Evolutionary conservation across 2,888 invertebrate species (phyloP), one percentile per base, ranked within the genome.

Genomic region (Plebejus melissa): DNA sequence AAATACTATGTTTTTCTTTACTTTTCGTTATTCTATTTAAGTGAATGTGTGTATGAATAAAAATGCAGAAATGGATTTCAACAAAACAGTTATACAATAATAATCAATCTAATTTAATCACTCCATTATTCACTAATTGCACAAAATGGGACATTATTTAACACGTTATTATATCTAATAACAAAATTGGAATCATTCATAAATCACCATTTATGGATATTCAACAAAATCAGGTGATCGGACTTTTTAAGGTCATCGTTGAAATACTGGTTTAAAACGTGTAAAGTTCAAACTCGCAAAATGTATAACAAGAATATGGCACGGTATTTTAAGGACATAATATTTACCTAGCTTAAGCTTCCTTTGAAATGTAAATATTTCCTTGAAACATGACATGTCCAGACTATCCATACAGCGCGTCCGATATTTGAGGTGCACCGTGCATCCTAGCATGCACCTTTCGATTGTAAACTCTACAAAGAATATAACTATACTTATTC

Each of bases 301-400:
- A 28, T 22, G 11, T 60, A 11, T 28, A 60, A 28, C 28, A 22
- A 57, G 16, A 57, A 54, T 22, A 58, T 22, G 6, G 6, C 22
- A 54, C 46, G 46, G 46, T 46, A 11, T 46, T 46, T 54, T 54
- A 16, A 16, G 16, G 54, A 60, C 9, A 60, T 11, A 28, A 60
- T 11, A 28, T 60, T 28, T 11, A 28, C 28, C 60, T 28, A 1
- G 60, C 60, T 60, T 60, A 9, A 60, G 3, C 9, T 60, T 60
- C 60, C 28, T 28, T 60, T 60, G 28, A 60, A 60, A 60, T 60
- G 60, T 60, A 28, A 60, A 28, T 11, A 60, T 60, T 60, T 60
- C 28, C 60, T 60, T 28, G 9, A 60, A 60, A 60, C 60, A 60
- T 58, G 58, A 58, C 58, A 6, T 60, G 60, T 60, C 60, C 60